phyloP scores from a whole-genome alignment of 2,797 vertebrate species.

The Acrocephalus scirpaceus region DNA sequence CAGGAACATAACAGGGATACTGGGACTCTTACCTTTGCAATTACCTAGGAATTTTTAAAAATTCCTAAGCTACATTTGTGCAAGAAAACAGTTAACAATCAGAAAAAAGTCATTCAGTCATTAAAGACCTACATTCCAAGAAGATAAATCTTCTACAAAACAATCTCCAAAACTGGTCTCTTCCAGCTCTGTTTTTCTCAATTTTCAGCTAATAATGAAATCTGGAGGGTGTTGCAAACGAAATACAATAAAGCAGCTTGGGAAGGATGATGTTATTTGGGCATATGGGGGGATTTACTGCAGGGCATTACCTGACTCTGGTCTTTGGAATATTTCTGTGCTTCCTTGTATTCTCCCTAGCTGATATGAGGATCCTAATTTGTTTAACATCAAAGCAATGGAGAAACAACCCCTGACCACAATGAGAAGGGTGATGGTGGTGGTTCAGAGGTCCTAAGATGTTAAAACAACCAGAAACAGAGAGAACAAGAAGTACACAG shows the following conservation, averaged over 20 bases:
- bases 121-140: not conserved
- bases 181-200: not conserved
- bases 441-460: slow-evolving; percentile 12
- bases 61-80: not conserved
- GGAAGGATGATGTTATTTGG: not conserved
- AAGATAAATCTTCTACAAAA: not conserved
- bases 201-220: not conserved
- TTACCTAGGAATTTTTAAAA: not conserved
- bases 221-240: not conserved
- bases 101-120: not conserved
- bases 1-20: not conserved
- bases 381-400: slow-evolving; percentile 75
- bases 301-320: not conserved
- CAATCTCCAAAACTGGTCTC: not conserved
- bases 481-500: slow-evolving; percentile 25
- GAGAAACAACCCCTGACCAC: slow-evolving; percentile 71
- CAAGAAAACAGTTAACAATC: not conserved
- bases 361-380: slow-evolving; percentile 26
- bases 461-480: slow-evolving; percentile 64
- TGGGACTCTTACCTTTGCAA: not conserved
- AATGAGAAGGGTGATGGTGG: not conserved
- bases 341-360: not conserved
- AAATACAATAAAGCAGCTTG: not conserved
- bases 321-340: not conserved
- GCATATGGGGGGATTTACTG: not conserved